phyloP scores from a whole-genome alignment of 2,888 invertebrate genomes.

The Stenoptilia bipunctidactyla region DNA sequence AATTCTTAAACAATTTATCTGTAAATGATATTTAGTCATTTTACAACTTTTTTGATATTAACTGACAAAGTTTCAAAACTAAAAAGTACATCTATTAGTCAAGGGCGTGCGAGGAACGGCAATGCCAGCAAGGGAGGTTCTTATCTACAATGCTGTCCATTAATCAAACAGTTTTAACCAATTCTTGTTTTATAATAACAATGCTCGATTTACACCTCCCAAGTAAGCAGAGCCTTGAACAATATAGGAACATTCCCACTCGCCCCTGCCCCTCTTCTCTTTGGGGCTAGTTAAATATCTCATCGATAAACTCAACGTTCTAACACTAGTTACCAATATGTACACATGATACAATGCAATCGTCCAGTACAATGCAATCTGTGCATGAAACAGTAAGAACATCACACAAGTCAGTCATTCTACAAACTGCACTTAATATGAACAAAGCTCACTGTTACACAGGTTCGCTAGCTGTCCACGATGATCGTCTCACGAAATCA shows the following conservation, averaged over 20 bases:
- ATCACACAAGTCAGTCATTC: too few species aligned
- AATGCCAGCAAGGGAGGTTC: background rate
- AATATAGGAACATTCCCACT: conserved; percentile 14
- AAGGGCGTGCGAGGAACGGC: conserved; percentile 14
- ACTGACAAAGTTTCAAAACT: conserved; percentile 45
- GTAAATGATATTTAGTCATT: conserved; percentile 65
- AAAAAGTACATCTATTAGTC: conserved; percentile 30
- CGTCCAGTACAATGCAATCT: too few species aligned
- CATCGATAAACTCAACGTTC: conserved; percentile 1
- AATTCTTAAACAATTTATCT: conserved; percentile 64
- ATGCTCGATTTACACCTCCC: background rate
- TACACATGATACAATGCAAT: conserved; percentile 4
- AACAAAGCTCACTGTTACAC: background rate
- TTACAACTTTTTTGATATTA: conserved; percentile 48
- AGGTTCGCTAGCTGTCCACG: background rate
- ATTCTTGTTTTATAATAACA: too few species aligned
- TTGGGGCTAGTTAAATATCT: conserved; percentile 3
- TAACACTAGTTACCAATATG: conserved; percentile 3
- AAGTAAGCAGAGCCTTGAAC: background rate
- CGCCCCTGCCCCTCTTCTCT: conserved; percentile 20
- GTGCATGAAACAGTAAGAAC: too few species aligned
- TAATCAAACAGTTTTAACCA: too few species aligned
- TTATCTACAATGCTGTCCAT: too few species aligned
- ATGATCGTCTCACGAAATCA: too few species aligned
- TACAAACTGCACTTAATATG: too few species aligned